These are phyloP conservation scores for Struthidea cinerea DNA, from an alignment of 2,113 vertebrate genomes.

Conservation along the genomic window DNA sequence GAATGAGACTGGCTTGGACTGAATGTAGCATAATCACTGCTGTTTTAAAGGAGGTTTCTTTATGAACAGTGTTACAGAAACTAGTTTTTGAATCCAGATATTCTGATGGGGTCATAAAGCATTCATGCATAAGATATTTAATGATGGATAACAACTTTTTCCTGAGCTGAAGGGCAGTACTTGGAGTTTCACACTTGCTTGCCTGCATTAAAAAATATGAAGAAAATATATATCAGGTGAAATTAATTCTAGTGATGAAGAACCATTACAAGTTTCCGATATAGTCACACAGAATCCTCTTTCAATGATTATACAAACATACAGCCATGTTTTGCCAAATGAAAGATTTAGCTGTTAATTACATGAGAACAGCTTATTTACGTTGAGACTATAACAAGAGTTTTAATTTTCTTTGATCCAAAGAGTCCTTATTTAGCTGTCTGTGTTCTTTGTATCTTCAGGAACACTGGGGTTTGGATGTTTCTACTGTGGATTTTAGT, in stretches of 20 bases:
- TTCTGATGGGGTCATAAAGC: neutral
- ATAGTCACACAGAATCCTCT: neutral
- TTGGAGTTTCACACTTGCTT: neutral
- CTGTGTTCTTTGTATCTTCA: neutral
- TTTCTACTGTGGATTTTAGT: neutral
- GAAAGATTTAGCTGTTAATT: neutral
- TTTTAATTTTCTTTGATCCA: neutral
- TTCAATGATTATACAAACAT: neutral
- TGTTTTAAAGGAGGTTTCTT: neutral
- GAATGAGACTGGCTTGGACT: neutral
- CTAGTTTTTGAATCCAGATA: neutral
- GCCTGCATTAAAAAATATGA: neutral
- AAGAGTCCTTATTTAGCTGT: neutral
- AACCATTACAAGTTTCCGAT: neutral
- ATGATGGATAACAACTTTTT: neutral
- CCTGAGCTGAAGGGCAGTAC: neutral
- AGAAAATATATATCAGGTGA: neutral
- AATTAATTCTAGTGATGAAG: neutral
- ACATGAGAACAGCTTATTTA: neutral
- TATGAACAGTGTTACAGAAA: neutral
- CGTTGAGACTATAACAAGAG: neutral
- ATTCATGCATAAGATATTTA: neutral
- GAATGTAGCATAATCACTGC: neutral
- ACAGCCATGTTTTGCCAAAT: neutral
- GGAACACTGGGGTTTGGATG: neutral